phyloP scores from a whole-genome alignment of 2,888 invertebrate species.

The Hydriomena furcata region DNA sequence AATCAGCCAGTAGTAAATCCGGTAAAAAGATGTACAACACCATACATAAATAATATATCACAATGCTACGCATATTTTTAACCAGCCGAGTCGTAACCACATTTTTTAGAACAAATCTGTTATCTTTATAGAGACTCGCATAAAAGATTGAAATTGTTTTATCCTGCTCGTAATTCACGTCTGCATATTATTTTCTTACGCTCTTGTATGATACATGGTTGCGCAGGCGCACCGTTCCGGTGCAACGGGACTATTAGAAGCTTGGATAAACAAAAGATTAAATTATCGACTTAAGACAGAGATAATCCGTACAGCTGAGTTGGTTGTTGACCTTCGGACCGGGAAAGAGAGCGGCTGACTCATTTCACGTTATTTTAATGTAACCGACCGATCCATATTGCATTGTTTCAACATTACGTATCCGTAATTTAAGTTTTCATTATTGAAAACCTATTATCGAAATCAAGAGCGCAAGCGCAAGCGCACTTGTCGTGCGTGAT shows the following conservation, averaged over 20 bases:
- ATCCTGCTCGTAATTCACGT: slow-evolving; percentile 66
- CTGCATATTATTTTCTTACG: slow-evolving; percentile 75
- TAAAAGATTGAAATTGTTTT: slow-evolving; percentile 58
- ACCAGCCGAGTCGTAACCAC: slow-evolving; percentile 27
- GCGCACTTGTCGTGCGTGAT: too few species aligned
- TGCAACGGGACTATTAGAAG: slow-evolving; percentile 74
- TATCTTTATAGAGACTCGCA: slow-evolving; percentile 39
- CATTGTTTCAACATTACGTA: slow-evolving; percentile 19
- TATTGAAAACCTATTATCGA: too few species aligned
- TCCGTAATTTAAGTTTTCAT: too few species aligned
- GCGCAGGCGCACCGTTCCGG: slow-evolving; percentile 63
- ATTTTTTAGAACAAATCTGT: slow-evolving; percentile 34
- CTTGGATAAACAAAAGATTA: slow-evolving; percentile 81
- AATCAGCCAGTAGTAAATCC: slow-evolving; percentile 15
- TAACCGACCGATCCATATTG: slow-evolving; percentile 32
- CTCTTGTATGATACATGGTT: slow-evolving; percentile 72
- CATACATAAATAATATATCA: slow-evolving; percentile 16
- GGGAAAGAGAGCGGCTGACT: slow-evolving; percentile 51
- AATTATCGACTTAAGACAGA: slow-evolving; percentile 77
- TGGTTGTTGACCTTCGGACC: slow-evolving; percentile 77
- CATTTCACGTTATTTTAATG: slow-evolving; percentile 46
- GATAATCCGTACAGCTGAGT: slow-evolving; percentile 79
- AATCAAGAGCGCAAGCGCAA: too few species aligned
- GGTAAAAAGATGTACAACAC: slow-evolving; percentile 9
- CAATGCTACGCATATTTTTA: slow-evolving; percentile 26